A percentile compares a stretch with the other conserved stretches of the same genome.
These are phyloP conservation scores for Steatocranus sp. DNA, from an alignment of 2,797 vertebrate genomes.

Conservation along the genomic window DNA sequence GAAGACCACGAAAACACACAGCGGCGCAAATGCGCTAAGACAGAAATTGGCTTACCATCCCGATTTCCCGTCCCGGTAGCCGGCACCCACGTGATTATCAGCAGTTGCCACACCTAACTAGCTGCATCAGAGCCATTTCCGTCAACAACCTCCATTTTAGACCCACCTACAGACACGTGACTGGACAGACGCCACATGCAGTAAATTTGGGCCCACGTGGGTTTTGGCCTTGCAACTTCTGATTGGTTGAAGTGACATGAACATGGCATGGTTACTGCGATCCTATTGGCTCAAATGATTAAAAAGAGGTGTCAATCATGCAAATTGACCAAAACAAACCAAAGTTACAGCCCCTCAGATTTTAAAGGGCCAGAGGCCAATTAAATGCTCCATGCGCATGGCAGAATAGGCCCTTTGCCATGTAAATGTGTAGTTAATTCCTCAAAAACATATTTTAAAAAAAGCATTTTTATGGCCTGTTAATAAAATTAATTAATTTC, in stretches of 20 bases:
- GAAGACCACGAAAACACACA: neutral
- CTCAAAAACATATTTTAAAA: neutral
- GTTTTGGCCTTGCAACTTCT: neutral
- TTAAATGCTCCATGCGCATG: neutral
- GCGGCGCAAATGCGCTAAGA: fast-evolving
- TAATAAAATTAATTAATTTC: neutral
- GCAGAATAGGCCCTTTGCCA: neutral
- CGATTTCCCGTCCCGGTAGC: fast-evolving
- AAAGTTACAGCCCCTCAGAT: neutral
- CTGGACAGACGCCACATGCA: neutral
- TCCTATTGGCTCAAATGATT: fast-evolving
- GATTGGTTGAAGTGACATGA: neutral
- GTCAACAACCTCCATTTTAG: fast-evolving
- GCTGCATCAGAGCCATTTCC: neutral
- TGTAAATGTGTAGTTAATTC: neutral
- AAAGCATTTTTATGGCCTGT: neutral
- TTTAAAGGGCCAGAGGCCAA: neutral
- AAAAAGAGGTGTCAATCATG: neutral
- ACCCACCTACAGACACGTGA: neutral
- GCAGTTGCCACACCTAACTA: neutral
- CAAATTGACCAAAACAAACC: neutral
- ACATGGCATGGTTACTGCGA: fast-evolving
- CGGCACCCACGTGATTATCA: fast-evolving
- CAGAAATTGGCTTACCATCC: fast-evolving
- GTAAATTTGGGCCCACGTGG: neutral